Conservation (phyloP, 1,140 invertebrate genomes). For the Solen grandis region DNA sequence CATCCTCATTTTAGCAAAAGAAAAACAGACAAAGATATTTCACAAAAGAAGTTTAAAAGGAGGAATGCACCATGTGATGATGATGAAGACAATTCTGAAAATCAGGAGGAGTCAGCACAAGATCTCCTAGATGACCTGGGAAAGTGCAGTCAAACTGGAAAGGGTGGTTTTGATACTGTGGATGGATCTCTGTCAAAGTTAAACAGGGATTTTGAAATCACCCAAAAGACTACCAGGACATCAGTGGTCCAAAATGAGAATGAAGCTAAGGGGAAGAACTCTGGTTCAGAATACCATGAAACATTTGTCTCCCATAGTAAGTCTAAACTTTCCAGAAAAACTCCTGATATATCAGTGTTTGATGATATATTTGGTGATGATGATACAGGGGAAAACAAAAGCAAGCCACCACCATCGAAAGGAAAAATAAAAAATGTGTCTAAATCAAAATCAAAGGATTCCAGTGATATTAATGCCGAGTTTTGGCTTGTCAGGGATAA, state of each 20-base stretch:
- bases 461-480: neutral
- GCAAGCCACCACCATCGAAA: conserved; percentile 37
- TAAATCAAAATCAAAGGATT: neutral
- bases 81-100: too few species aligned
- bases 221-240: too few species aligned
- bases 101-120: too few species aligned
- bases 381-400: neutral
- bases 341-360: conserved; percentile 8
- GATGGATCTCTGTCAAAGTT: too few species aligned
- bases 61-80: too few species aligned
- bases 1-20: too few species aligned
- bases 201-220: too few species aligned
- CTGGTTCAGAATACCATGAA: neutral
- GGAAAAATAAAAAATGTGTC: neutral
- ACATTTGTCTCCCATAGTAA: neutral
- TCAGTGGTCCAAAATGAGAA: neutral
- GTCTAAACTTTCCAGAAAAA: too few species aligned
- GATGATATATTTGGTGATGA: conserved; percentile 40
- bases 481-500: neutral
- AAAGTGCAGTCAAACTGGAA: too few species aligned
- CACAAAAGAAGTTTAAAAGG: too few species aligned
- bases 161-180: neutral
- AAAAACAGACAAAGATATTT: too few species aligned
- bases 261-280: neutral
- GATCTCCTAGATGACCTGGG: too few species aligned